Base-by-base conservation (phyloP, 2,888 invertebrate species). In the Actias luna region DNA sequence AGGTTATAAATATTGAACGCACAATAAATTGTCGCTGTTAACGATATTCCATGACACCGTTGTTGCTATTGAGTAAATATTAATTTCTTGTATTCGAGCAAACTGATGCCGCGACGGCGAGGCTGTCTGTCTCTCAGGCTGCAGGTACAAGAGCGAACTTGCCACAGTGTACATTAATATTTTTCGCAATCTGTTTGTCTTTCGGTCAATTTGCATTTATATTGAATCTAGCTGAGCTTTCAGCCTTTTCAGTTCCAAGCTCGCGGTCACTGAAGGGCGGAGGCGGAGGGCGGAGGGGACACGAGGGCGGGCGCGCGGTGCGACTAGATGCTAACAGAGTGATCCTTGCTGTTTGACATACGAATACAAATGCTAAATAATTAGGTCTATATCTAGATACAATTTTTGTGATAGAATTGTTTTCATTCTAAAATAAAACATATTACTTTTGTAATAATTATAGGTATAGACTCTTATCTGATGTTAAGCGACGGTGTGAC, bases 191-290 rank as follows among this genome's bases (percentile, higher is more conserved):
- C 46, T 46, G 46, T 46, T 46, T 46, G 46, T 46, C 22, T 46
- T 46, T 46, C 46, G 46, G 46, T 46, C 46, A 46, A 46, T 46
- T 46, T 46, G 46, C 46, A 46, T 46, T 46, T 46, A 46, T 46
- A 46, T 46, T 46, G 46, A 46, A 46, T 46, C 46, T 46, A 46
- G 22, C 10, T 10, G 46, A 46, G 46, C 46, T 46, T 46, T 46
- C 22, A 16, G 22, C 18, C 22, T 46, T 46, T 46, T 46, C 46
- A 16, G 46, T 46, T 46, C 12, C 22, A 2, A 22, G 42, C 22
- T 46, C 16, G 33, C 10, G 10, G 33, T 7, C 10, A 7, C 1
- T 5, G 33, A 7, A 7, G 33, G 33, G 5, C 5, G 33, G 33
- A 10, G 33, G 4, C 1, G 33, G 33, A 33, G 4, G 33, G 33